These are phyloP conservation scores for Loripinus fragilis DNA, from an alignment of 2,888 invertebrate species.

Conservation along the genomic window DNA sequence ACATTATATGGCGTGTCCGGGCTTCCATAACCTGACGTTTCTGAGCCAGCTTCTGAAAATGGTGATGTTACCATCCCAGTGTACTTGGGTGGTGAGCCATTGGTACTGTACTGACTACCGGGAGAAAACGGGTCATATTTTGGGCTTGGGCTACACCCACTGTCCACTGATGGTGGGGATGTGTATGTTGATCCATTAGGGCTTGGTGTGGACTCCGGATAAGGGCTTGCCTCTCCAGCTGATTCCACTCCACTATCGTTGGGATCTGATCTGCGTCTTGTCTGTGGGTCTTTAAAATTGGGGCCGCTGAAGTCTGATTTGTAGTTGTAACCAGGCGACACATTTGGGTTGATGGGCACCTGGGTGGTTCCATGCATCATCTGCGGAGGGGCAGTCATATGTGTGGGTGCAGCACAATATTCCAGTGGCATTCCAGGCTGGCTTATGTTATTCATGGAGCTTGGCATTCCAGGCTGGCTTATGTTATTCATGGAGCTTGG, in stretches of 20 bases:
- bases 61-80: conserved; percentile 36
- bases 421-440: neutral
- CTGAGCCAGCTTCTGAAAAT: conserved; percentile 42
- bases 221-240: conserved; percentile 46
- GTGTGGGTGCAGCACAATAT: too few relatives aligned
- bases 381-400: neutral
- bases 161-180: conserved; percentile 67
- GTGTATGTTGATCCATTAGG: conserved; percentile 57
- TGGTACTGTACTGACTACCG: conserved; percentile 10
- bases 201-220: conserved; percentile 53
- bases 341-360: neutral
- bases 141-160: conserved; percentile 55
- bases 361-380: neutral
- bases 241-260: conserved; percentile 58
- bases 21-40: conserved; percentile 38
- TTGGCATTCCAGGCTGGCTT: neutral
- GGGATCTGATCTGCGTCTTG: conserved; percentile 24
- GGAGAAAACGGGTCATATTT: conserved; percentile 40
- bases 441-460: neutral
- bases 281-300: conserved; percentile 30
- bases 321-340: neutral
- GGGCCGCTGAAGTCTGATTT: conserved; percentile 9
- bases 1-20: conserved; percentile 25
- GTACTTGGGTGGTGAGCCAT: conserved; percentile 41
- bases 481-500: neutral